Evolutionary conservation across 2,113 vertebrate genomes (phyloP).

Genomic region (Tychaedon coryphoeus): DNA sequence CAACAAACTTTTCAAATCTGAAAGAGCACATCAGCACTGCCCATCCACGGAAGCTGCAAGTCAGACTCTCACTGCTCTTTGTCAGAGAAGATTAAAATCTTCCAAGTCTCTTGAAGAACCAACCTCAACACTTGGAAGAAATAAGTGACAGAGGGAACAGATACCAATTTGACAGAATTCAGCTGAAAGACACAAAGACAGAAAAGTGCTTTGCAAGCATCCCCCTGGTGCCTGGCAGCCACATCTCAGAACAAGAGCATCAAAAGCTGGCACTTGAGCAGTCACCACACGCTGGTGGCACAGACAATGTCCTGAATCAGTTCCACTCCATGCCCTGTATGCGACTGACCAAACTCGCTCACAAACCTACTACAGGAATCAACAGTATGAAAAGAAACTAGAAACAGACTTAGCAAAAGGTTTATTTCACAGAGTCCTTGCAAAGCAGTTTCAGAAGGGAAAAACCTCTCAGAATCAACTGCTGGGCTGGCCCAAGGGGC

Average conservation of each 20-base stretch:
- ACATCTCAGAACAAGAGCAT: background rate
- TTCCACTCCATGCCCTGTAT: accelerated
- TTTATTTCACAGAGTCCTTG: background rate
- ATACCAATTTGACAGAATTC: background rate
- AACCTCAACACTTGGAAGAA: background rate
- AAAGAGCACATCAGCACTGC: background rate
- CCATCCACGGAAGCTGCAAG: background rate
- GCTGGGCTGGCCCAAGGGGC: background rate
- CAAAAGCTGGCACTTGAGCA: background rate
- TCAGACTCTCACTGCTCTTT: background rate
- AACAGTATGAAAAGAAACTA: background rate
- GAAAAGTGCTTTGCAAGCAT: background rate
- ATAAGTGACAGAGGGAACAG: background rate
- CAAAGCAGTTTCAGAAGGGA: background rate
- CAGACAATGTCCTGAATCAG: background rate
- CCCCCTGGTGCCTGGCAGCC: no score
- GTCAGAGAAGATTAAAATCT: background rate
- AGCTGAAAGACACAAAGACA: background rate
- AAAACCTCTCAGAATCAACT: background rate
- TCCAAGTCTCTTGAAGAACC: background rate
- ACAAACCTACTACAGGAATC: background rate
- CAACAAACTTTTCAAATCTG: background rate
- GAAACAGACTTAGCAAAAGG: background rate
- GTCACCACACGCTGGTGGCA: accelerated
- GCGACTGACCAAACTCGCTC: background rate